Base-by-base conservation (phyloP, 2,113 vertebrate species). In the Ovibos moschatus region DNA sequence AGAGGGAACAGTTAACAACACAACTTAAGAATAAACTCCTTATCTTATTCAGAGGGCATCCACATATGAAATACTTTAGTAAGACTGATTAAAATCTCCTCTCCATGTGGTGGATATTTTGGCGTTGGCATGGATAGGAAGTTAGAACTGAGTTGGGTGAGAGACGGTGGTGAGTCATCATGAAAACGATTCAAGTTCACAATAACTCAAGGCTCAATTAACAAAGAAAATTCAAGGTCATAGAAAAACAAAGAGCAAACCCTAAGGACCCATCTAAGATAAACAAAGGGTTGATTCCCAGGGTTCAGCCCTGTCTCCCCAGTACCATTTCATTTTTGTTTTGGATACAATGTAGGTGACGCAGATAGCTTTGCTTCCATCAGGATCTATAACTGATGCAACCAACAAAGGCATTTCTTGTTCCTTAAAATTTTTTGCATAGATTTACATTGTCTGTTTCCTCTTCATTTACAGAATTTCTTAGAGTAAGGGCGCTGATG, bases 331-430 rank as follows among this genome's bases (percentile, higher is more conserved):
- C 36, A 83, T 6, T 89, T 94, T 64, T 81, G 36, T 51, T 91
- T 93, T 33, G 60, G 55, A 21, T 30, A 33, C 50, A 67, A 67
- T 11, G 43, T 19, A 27, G 25, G 25, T 40, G 11, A n/a, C 5
- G 16, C 5, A 50, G 27, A 50, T 45, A 12, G 23, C 19, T 86
- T 87, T 12, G 16, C 3, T 74, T 79, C 10, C 21, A 15, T 89
- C 95, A 96, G 89, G 83, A 45, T 82, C 51, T 71, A 51, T 95
- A 97, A 93, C 96, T 95, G 90, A 96, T 96, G 95, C 95, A 98
- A 97, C 89, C 97, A 97, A 97, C 92, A 98, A 95, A 93, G 97
- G 87, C 91, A 89, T 97, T 98, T 92, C 83, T 82, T 91, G 50
- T 81, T 95, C 97, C 89, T 97, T 97, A 93, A 96, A 84, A 76